Base-by-base conservation (phyloP, 2,888 invertebrate species). In the Horisme vitalbata region DNA sequence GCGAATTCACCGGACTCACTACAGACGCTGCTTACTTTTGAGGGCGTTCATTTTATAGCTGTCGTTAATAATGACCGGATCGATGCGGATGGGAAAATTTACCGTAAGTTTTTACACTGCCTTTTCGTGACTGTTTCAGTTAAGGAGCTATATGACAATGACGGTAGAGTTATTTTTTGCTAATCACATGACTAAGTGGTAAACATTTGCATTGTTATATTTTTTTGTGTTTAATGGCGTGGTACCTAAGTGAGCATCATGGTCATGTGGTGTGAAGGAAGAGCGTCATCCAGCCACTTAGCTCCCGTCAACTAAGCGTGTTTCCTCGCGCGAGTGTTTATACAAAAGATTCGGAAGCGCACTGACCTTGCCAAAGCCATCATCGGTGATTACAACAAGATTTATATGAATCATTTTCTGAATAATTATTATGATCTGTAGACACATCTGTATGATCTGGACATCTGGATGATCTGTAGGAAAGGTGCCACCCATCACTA, bases 261-360 rank as follows among this genome's bases (percentile, higher is more conserved):
- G 78, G 78, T 63, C 72, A 64, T 67, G 65, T 63, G 65, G 69
- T 71, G 65, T 62, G 59, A 64, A 76, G 76, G 75, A 83, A 75
- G 75, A 82, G 52, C 76, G 70, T 77, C 78, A 84, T 77, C 71
- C 75, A 78, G 74, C 69, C 73, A 75, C 84, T 87, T 86, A 86
- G 73, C 72, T 72, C 73, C 73, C 79, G 78, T 78, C 79, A 85
- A 83, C 84, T 79, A 79, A 67, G 72, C 89, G 85, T 89, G 72
- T 79, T 84, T 88, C 89, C 89, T 86, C 63, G 70, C 67, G 76
- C 74, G 61, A 79, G 74, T 69, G 68, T 64, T 61, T 63, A 76
- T 74, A 83, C 82, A 85, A 86, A 85, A 78, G 75, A 76, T 75
- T 81, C 79, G 75, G 80, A 83, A 79, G 75, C 78, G 64, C 54